Evolutionary conservation across 2,797 vertebrate species (phyloP).

Genomic region (Spheniscus humboldti): DNA sequence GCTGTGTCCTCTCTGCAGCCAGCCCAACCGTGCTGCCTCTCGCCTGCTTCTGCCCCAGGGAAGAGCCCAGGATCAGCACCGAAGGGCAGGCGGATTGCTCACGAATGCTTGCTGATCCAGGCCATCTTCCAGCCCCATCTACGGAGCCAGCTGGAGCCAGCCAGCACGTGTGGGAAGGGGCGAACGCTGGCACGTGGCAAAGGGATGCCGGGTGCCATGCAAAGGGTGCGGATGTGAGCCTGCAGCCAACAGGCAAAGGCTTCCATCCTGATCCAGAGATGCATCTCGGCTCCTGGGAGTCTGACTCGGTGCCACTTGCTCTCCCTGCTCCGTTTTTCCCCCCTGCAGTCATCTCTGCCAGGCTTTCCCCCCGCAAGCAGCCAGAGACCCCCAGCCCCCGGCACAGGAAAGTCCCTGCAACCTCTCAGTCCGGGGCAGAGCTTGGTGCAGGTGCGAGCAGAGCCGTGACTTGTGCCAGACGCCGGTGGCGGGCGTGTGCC

Average conservation of each 20-base stretch:
- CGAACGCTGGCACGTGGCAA: no score
- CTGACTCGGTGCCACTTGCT: background rate
- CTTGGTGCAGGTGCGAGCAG: background rate
- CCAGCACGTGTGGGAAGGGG: background rate
- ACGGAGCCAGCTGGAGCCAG: background rate
- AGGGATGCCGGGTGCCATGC: no score
- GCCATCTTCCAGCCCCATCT: background rate
- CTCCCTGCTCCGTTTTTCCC: background rate
- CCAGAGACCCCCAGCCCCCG: background rate
- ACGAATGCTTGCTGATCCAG: background rate
- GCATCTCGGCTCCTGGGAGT: background rate
- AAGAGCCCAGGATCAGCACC: accelerated
- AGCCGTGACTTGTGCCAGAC: accelerated
- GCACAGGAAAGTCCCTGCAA: background rate
- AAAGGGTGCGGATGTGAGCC: no score
- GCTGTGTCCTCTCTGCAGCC: background rate
- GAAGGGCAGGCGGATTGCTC: background rate
- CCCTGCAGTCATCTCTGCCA: background rate
- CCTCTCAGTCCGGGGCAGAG: background rate
- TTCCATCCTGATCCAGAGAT: background rate
- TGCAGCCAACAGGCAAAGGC: accelerated
- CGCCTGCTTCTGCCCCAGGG: background rate
- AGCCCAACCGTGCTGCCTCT: background rate
- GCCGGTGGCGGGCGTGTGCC: background rate
- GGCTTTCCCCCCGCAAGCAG: accelerated